phyloP scores from a whole-genome alignment of 2,113 vertebrate genomes.

The Aplodontia rufa region DNA sequence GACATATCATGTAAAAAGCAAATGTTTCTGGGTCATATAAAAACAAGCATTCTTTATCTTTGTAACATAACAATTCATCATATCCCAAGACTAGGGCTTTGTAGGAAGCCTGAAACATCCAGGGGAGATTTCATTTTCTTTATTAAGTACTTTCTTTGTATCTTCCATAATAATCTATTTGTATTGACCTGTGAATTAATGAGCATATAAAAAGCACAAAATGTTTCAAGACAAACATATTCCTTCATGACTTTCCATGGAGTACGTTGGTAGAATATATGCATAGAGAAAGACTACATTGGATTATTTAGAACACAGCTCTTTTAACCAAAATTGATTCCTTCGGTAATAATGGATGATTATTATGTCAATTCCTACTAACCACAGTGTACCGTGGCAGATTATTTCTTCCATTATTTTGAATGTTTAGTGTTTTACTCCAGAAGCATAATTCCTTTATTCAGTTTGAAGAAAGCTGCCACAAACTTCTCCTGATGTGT shows the following conservation, averaged over 20 bases:
- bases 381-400: neutral
- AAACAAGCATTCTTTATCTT: neutral
- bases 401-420: neutral
- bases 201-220: constrained; percentile 37
- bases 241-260: neutral
- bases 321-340: neutral
- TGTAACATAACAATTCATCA: neutral
- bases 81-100: neutral
- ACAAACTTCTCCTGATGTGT: rapidly evolving
- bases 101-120: neutral
- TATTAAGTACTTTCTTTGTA: constrained; percentile 14
- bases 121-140: neutral
- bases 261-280: constrained; percentile 40
- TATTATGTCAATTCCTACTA: neutral
- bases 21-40: neutral
- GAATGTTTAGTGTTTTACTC: neutral
- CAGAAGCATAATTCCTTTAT: neutral
- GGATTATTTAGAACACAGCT: neutral
- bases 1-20: neutral
- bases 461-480: neutral
- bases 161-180: constrained; percentile 50
- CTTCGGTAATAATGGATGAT: neutral
- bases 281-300: neutral
- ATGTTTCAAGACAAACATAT: constrained; percentile 14
- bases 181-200: constrained; percentile 56